Conservation (phyloP, 2,113 vertebrate species). For the Fregata magnificens region DNA sequence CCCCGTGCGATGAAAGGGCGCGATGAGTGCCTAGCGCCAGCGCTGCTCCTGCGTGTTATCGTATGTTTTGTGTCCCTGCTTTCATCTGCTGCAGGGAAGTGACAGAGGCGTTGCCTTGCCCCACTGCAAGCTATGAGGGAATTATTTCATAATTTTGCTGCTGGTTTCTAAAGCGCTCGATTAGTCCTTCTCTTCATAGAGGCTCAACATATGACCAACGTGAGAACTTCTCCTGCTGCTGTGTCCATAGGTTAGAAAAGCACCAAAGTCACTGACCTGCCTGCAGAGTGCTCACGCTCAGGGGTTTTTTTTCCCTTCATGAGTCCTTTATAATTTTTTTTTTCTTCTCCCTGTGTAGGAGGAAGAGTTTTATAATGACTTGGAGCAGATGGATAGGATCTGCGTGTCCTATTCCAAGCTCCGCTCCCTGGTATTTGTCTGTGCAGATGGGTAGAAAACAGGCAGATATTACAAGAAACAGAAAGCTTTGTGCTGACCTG, state of each 20-base stretch:
- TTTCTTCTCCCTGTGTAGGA: background rate
- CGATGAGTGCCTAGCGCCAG: background rate
- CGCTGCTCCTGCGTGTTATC: fast-evolving
- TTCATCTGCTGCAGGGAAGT: background rate
- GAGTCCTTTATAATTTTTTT: too few relatives aligned
- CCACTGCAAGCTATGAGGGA: too few relatives aligned
- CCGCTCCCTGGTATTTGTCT: background rate
- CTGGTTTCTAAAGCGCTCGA: fast-evolving
- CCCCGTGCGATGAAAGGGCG: fast-evolving
- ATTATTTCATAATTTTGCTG: background rate
- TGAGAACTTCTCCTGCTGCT: background rate
- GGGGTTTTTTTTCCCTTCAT: background rate
- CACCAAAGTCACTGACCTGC: too few relatives aligned
- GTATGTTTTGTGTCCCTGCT: background rate
- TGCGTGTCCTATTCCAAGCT: background rate
- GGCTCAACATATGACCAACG: background rate
- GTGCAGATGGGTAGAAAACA: background rate
- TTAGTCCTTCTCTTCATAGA: background rate
- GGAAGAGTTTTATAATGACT: background rate
- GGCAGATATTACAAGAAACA: background rate
- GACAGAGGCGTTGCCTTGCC: background rate
- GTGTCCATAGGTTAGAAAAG: fast-evolving
- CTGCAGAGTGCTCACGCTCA: fast-evolving
- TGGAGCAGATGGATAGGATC: background rate
- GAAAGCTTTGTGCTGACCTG: background rate